phyloP scores from a whole-genome alignment of 2,797 vertebrate species.

The Calcarius lapponicus region DNA sequence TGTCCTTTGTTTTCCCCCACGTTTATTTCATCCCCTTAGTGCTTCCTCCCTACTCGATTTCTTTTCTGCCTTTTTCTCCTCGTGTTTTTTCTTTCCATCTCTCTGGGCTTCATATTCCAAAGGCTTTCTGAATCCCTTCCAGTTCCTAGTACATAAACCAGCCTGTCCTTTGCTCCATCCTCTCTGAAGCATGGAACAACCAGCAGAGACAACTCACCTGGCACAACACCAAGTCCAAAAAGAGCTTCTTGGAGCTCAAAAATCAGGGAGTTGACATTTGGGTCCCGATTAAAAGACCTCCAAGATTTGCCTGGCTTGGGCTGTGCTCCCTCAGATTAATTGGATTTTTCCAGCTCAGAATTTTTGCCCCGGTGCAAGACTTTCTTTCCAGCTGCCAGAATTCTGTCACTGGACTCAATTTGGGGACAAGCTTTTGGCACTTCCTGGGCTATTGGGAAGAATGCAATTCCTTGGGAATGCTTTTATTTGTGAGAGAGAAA shows the following conservation, averaged over 20 bases:
- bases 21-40: rapidly evolving
- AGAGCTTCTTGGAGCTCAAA: not conserved
- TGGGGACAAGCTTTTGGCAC: not conserved
- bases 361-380: not conserved
- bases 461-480: not conserved
- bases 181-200: not conserved
- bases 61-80: not conserved
- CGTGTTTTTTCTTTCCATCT: not conserved
- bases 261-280: not conserved
- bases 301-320: not conserved
- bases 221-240: not conserved
- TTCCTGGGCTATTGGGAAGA: not conserved
- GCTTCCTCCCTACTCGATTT: not conserved
- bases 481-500: not conserved
- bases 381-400: not conserved
- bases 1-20: rapidly evolving
- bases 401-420: not conserved
- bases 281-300: not conserved
- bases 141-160: not conserved
- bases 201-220: not conserved
- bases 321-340: not conserved
- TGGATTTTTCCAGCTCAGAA: not conserved
- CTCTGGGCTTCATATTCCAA: not conserved
- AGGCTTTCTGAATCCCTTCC: not conserved
- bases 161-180: not conserved